Evolutionary conservation across 1,140 invertebrate species (phyloP).

Genomic region (Drosophila triauraria): DNA sequence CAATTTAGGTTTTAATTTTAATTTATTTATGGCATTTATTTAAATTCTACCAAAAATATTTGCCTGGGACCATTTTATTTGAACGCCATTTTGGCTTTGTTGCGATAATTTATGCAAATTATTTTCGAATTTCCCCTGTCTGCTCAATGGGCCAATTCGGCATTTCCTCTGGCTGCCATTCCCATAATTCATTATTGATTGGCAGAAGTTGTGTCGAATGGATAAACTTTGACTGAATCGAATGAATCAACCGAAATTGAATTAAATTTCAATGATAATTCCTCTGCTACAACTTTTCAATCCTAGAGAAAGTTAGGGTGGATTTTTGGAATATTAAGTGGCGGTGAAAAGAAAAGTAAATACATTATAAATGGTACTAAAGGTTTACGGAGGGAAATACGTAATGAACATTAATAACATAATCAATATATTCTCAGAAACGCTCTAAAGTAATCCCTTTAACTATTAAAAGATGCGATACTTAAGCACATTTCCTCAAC

Average conservation of each 20-base stretch:
- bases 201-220: slow-evolving; percentile 29
- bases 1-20: slow-evolving; percentile 61
- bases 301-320: background rate
- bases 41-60: slow-evolving; percentile 56
- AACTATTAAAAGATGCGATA: slow-evolving; percentile 4
- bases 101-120: slow-evolving; percentile 71
- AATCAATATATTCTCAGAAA: background rate
- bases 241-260: slow-evolving; percentile 29
- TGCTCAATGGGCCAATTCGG: slow-evolving; percentile 27
- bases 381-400: background rate
- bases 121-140: slow-evolving; percentile 46
- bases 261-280: slow-evolving; percentile 34
- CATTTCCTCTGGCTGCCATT: slow-evolving; percentile 23
- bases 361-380: background rate
- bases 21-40: slow-evolving; percentile 68
- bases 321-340: background rate
- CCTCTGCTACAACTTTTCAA: background rate
- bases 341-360: background rate
- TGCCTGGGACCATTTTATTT: slow-evolving; percentile 29
- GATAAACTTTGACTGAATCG: slow-evolving; percentile 27
- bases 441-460: slow-evolving; percentile 2
- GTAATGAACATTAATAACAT: background rate
- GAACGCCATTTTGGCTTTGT: slow-evolving; percentile 45
- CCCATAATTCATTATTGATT: slow-evolving; percentile 45
- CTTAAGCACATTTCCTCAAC: background rate